These are phyloP conservation scores for Parasteatoda lunata DNA, from an alignment of 2,888 invertebrate species.

Conservation along the genomic window DNA sequence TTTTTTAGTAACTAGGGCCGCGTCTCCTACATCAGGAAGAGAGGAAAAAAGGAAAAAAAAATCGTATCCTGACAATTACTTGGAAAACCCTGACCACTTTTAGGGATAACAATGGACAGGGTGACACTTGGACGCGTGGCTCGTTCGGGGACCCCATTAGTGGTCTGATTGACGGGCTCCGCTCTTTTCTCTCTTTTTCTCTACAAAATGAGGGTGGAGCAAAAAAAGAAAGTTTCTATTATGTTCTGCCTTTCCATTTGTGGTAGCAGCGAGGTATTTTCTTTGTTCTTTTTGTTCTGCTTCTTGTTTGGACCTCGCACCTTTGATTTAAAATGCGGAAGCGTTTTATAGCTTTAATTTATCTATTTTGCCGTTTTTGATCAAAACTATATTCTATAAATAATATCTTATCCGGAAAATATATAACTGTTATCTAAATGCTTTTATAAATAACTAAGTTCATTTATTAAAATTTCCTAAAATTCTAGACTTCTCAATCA, in stretches of 20 bases:
- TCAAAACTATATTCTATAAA: too few species aligned
- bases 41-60: slow-evolving; percentile 7
- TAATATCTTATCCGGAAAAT: too few species aligned
- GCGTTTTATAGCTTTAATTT: too few species aligned
- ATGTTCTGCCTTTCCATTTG: slow-evolving; percentile 63
- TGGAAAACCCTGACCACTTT: slow-evolving; percentile 58
- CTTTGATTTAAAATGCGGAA: too few species aligned
- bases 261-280: slow-evolving; percentile 36
- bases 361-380: too few species aligned
- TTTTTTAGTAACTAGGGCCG: slow-evolving; percentile 1
- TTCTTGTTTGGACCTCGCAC: too few species aligned
- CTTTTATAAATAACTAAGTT: too few species aligned
- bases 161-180: slow-evolving; percentile 55
- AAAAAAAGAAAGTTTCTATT: slow-evolving; percentile 32
- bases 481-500: too few species aligned
- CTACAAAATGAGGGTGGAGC: neutral
- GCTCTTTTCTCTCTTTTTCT: slow-evolving; percentile 24
- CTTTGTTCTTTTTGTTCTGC: neutral
- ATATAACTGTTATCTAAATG: too few species aligned
- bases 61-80: slow-evolving; percentile 59
- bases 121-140: slow-evolving; percentile 62
- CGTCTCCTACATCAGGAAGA: neutral
- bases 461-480: too few species aligned
- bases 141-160: slow-evolving; percentile 62
- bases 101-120: slow-evolving; percentile 52